Conservation (phyloP, 1,140 invertebrate species). For the Magallana gigas region DNA sequence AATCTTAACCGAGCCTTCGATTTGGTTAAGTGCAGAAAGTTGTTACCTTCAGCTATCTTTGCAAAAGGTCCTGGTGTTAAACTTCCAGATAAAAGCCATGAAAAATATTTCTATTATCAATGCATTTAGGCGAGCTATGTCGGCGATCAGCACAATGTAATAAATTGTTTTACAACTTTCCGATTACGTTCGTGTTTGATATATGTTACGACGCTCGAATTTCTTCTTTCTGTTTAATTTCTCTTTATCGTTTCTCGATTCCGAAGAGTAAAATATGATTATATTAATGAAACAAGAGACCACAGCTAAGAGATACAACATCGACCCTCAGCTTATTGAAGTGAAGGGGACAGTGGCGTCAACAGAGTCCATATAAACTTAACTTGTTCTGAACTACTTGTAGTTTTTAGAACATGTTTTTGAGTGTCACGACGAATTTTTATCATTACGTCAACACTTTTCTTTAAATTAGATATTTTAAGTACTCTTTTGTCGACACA, state of each 20-base stretch:
- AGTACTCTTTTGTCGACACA: no score
- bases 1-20: neutral
- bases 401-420: neutral
- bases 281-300: neutral
- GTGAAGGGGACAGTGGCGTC: neutral
- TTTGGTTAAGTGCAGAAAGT: neutral
- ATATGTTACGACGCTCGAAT: neutral
- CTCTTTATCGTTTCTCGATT: neutral
- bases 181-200: neutral
- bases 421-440: neutral
- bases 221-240: neutral
- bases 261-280: neutral
- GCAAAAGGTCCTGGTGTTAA: neutral
- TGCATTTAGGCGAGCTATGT: neutral
- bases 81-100: neutral
- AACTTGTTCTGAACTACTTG: neutral
- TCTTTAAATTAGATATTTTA: no score
- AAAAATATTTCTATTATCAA: neutral
- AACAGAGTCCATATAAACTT: no score
- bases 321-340: neutral
- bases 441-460: no score
- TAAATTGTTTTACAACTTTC: neutral
- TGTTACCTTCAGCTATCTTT: neutral
- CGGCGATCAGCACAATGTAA: neutral
- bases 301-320: neutral